A percentile compares a stretch with the other conserved stretches of the same genome.
phyloP scores from a whole-genome alignment of 2,888 invertebrate species.

The Folsomia manolachei region DNA sequence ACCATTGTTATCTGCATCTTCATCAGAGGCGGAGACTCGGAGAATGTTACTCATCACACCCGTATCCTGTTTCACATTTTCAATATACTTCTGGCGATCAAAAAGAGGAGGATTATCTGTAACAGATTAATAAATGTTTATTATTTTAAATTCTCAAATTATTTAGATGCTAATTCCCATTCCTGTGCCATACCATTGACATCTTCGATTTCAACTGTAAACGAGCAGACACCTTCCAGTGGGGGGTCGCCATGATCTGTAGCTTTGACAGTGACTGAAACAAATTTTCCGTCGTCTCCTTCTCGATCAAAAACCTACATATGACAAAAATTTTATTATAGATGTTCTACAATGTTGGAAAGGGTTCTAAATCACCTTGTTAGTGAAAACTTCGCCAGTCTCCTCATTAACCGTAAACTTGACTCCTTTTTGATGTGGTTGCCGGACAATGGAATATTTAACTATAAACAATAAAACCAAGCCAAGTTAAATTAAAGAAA shows the following conservation, averaged over 20 bases:
- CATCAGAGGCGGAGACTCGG: constrained; percentile 91
- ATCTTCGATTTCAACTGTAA: constrained; percentile 95
- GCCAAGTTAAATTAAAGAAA: too few relatives aligned
- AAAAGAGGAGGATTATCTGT: constrained; percentile 71
- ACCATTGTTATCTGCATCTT: constrained; percentile 95
- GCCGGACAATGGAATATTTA: constrained; percentile 94
- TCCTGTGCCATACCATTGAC: constrained; percentile 89
- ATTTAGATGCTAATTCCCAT: too few relatives aligned
- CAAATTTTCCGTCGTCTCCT: constrained; percentile 93
- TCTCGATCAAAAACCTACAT: constrained; percentile 84
- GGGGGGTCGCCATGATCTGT: constrained; percentile 98
- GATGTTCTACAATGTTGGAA: not conserved
- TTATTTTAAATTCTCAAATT: constrained; percentile 2
- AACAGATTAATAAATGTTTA: constrained; percentile 14
- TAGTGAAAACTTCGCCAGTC: constrained; percentile 90
- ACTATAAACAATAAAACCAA: too few relatives aligned
- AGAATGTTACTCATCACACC: constrained; percentile 92
- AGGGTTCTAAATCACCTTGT: constrained; percentile 63
- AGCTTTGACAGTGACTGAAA: constrained; percentile 94
- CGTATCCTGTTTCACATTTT: constrained; percentile 94
- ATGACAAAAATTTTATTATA: not conserved
- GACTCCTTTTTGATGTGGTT: constrained; percentile 89
- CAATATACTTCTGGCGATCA: constrained; percentile 95
- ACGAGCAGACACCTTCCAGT: constrained; percentile 95
- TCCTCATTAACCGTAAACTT: constrained; percentile 94